Percentiles rank a stretch among this genome's conserved stretches.
Evolutionary conservation across 2,888 invertebrate genomes (phyloP).

Genomic region (Limnephilus lunatus): DNA sequence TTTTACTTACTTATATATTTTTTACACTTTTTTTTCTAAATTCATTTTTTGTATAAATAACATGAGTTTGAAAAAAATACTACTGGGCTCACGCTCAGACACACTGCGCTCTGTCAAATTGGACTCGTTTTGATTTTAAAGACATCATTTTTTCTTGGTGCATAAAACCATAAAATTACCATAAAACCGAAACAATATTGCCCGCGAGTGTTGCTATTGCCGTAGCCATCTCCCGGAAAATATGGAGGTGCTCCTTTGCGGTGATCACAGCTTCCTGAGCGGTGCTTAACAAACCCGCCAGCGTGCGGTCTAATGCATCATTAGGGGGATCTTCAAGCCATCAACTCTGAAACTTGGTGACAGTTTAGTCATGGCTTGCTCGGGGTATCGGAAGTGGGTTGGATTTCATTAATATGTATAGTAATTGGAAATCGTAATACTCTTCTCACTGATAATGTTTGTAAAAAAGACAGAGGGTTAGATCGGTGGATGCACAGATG

Average conservation of each 20-base stretch:
- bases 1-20: too few relatives aligned
- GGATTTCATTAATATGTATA: background rate
- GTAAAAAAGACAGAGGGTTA: background rate
- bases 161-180: slow-evolving; percentile 66
- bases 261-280: slow-evolving; percentile 38
- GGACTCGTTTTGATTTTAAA: slow-evolving; percentile 61
- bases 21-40: too few relatives aligned
- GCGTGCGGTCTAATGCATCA: background rate
- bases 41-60: background rate
- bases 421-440: background rate
- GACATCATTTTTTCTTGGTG: slow-evolving; percentile 61
- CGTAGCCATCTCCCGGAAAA: slow-evolving; percentile 49
- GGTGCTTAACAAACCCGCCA: background rate
- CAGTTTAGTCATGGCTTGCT: background rate
- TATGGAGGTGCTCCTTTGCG: slow-evolving; percentile 32
- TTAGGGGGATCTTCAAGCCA: background rate
- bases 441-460: background rate
- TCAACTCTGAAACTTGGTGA: background rate
- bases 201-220: slow-evolving; percentile 57
- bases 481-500: background rate
- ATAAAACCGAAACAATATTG: slow-evolving; percentile 65
- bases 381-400: background rate
- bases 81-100: background rate
- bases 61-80: background rate
- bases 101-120: slow-evolving; percentile 17